Percentiles rank a stretch among this genome's conserved stretches.
Evolutionary conservation across 2,797 vertebrate species (phyloP).

Genomic region (Cyclopterus lumpus): DNA sequence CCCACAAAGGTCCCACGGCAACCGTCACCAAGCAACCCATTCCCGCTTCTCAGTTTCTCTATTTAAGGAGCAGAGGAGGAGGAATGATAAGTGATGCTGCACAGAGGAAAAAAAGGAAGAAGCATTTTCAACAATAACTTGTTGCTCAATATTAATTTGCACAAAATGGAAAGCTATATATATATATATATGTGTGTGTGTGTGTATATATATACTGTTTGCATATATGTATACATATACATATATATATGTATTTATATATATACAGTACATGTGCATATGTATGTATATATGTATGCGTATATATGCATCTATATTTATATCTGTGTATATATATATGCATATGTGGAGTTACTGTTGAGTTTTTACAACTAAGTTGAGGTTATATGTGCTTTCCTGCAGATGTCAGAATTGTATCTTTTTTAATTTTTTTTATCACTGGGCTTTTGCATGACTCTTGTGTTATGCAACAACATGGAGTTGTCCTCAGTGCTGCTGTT

Average conservation of each 20-base stretch:
- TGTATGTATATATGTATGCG: background rate
- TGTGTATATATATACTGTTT: background rate
- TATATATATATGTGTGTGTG: background rate
- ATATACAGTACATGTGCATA: background rate
- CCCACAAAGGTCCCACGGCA: constrained; percentile 82
- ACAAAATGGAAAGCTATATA: constrained; percentile 11
- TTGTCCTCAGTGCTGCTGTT: constrained; percentile 32
- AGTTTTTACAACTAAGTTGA: constrained; percentile 19
- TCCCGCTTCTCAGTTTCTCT: constrained; percentile 74
- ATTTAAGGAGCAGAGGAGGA: constrained; percentile 80
- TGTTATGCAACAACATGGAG: constrained; percentile 54
- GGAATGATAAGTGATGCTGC: constrained; percentile 70
- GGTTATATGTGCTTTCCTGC: constrained; percentile 35
- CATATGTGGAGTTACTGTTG: constrained; percentile 2
- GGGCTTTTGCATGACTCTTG: constrained; percentile 12
- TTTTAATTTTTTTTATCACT: constrained; percentile 2
- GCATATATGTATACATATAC: background rate
- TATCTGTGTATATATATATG: background rate
- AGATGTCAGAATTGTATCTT: constrained; percentile 59
- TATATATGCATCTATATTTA: background rate
- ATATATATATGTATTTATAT: background rate
- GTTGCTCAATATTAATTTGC: constrained; percentile 28
- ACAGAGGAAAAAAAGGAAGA: constrained; percentile 14
- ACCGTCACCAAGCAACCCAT: constrained; percentile 83
- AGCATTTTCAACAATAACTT: constrained; percentile 33